A percentile compares a stretch with the other conserved stretches of the same genome.
phyloP scores from a whole-genome alignment of 2,888 invertebrate species.

The Beris chalybata region DNA sequence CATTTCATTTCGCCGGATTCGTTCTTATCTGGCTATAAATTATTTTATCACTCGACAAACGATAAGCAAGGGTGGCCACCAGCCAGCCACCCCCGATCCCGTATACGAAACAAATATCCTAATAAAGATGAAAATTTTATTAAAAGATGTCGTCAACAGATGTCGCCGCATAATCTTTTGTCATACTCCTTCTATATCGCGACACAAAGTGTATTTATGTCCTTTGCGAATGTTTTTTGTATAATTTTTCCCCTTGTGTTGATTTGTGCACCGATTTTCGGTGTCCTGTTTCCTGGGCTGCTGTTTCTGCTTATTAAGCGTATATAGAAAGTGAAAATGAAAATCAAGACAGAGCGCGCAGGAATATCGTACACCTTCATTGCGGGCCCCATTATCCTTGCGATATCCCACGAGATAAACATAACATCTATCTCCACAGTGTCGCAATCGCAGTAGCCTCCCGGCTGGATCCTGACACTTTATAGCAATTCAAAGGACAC shows the following conservation, averaged over 20 bases:
- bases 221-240: conserved; percentile 21
- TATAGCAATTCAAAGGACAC: neutral
- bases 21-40: conserved; percentile 39
- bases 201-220: conserved; percentile 46
- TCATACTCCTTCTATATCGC: conserved; percentile 56
- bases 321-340: neutral
- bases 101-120: conserved; percentile 55
- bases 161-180: conserved; percentile 58
- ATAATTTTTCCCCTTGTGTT: conserved; percentile 20
- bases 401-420: conserved; percentile 23
- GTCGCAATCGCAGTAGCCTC: conserved; percentile 6
- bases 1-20: conserved; percentile 36
- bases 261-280: neutral
- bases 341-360: too few relatives aligned
- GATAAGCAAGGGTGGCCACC: conserved; percentile 21
- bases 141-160: conserved; percentile 59
- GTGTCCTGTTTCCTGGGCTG: neutral
- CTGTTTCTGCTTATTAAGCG: too few relatives aligned
- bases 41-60: conserved; percentile 40
- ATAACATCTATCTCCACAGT: conserved; percentile 32
- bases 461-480: conserved; percentile 4
- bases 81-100: conserved; percentile 25
- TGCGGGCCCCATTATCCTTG: too few relatives aligned
- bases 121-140: conserved; percentile 60
- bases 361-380: conserved; percentile 11